Percentiles rank a stretch among this genome's conserved stretches.
These are phyloP conservation scores for Gymnosoma rotundatum DNA, from an alignment of 2,888 invertebrate genomes.

Conservation along the genomic window DNA sequence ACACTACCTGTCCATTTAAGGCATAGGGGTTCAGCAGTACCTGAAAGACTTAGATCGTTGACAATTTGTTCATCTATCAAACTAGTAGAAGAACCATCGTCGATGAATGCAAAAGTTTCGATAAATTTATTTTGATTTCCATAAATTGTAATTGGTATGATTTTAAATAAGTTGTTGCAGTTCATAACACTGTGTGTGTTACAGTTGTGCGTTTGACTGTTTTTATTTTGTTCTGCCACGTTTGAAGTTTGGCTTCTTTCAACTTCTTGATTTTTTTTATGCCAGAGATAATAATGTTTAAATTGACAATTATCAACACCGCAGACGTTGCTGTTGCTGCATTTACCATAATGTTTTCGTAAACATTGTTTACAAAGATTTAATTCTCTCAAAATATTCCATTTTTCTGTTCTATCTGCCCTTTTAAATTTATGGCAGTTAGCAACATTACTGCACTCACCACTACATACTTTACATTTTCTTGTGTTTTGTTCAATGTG, in stretches of 20 bases:
- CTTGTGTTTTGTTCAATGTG: conserved; percentile 6
- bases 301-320: not conserved
- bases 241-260: not conserved
- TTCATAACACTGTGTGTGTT: not conserved
- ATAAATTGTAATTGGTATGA: not conserved
- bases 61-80: conserved; percentile 38
- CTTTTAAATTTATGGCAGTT: conserved; percentile 9
- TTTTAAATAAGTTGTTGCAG: not conserved
- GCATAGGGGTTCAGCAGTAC: conserved; percentile 27
- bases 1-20: conserved; percentile 9
- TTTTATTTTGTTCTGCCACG: not conserved
- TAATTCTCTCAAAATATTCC: conserved; percentile 22
- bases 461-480: conserved; percentile 8
- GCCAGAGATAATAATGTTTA: not conserved
- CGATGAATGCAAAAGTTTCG: not conserved
- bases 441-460: conserved; percentile 24
- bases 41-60: conserved; percentile 29
- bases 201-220: not conserved
- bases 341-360: conserved; percentile 26
- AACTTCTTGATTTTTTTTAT: not conserved
- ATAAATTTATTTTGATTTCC: not conserved
- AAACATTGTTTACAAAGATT: conserved; percentile 37
- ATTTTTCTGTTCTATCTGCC: conserved; percentile 1
- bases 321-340: not conserved
- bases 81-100: conserved; percentile 31